A percentile compares a stretch with the other conserved stretches of the same genome.
Conservation (phyloP, 2,113 vertebrate genomes). For the Burhinus oedicnemus region DNA sequence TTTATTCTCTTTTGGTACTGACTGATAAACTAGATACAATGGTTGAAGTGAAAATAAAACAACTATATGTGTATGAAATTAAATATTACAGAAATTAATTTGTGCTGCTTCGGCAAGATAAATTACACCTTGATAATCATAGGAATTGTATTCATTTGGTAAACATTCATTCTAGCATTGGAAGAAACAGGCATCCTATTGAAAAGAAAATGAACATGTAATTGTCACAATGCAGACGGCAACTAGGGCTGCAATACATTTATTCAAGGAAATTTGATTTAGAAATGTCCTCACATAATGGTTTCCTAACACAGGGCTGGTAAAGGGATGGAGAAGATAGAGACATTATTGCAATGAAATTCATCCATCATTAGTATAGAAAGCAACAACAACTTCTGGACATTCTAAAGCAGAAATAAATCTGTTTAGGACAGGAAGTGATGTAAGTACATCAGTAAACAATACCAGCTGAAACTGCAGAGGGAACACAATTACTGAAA, state of each 20-base stretch:
- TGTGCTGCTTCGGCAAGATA: background rate
- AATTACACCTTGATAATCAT: background rate
- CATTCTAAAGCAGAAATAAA: background rate
- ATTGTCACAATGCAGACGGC: background rate
- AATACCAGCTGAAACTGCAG: background rate
- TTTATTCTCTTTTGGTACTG: background rate
- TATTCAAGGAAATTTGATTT: background rate
- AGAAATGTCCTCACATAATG: background rate
- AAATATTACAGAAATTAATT: background rate
- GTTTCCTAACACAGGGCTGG: background rate
- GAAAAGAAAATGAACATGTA: background rate
- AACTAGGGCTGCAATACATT: background rate
- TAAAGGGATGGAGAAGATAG: background rate
- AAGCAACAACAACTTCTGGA: background rate
- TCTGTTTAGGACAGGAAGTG: background rate
- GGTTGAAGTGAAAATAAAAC: background rate
- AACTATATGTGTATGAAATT: background rate
- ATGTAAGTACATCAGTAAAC: background rate
- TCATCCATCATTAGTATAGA: background rate
- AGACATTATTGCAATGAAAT: background rate
- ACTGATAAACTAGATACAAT: background rate
- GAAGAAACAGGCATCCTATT: background rate
- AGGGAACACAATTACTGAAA: background rate
- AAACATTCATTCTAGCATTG: background rate
- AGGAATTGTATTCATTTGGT: background rate